Conservation (phyloP, 30 jellyfish, hydroid and myxozoan species). For the Aurelia aurita region DNA sequence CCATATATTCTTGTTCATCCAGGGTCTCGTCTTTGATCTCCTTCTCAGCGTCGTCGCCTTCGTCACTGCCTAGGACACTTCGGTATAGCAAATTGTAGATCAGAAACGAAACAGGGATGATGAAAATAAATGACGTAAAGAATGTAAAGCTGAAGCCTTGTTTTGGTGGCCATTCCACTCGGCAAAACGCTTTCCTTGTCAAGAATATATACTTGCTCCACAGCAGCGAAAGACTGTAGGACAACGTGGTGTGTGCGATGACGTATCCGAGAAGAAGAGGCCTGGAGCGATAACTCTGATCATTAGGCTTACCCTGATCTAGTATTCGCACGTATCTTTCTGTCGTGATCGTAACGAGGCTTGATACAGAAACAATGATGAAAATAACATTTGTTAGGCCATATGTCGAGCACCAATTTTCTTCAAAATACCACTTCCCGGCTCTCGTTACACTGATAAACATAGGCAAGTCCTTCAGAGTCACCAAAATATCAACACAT, state of each 20-base stretch:
- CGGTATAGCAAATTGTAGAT: conserved; percentile 85
- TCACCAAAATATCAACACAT: conserved; percentile 93
- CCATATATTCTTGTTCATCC: conserved; percentile 62
- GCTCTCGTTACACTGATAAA: conserved; percentile 66
- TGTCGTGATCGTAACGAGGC: conserved; percentile 90
- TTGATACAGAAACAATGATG: conserved; percentile 93
- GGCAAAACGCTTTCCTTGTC: conserved; percentile 94
- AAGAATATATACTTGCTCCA: conserved; percentile 95
- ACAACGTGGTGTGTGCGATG: conserved; percentile 94
- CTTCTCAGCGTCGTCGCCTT: conserved; percentile 23
- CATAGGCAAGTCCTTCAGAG: conserved; percentile 89
- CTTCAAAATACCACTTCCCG: conserved; percentile 93
- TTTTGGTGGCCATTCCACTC: conserved; percentile 97
- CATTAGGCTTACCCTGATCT: conserved; percentile 56
- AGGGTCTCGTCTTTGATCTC: conserved; percentile 2
- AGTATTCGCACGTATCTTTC: conserved; percentile 79
- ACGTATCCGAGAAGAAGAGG: conserved; percentile 95
- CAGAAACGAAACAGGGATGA: conserved; percentile 89
- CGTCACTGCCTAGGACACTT: conserved; percentile 40
- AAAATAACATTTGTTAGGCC: conserved; percentile 93
- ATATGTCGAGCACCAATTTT: conserved; percentile 89
- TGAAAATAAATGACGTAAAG: conserved; percentile 83
- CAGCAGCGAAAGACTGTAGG: conserved; percentile 90
- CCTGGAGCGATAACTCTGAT: conserved; percentile 35
- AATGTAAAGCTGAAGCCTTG: conserved; percentile 91